Conservation (phyloP, 2,113 vertebrate species). For the Gobio gobio region DNA sequence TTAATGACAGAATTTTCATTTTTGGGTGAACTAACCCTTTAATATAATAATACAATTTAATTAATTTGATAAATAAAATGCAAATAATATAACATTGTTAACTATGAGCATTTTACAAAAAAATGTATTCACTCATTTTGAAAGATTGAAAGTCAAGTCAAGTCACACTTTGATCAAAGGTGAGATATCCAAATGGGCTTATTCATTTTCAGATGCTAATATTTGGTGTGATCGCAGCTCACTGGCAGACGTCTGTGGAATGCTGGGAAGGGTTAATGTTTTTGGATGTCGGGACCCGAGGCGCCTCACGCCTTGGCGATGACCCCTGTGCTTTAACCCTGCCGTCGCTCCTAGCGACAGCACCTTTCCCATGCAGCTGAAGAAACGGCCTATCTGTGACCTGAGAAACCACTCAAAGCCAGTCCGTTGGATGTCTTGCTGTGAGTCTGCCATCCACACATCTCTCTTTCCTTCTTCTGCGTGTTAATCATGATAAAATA, state of each 20-base stretch:
- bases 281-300: conserved; percentile 57
- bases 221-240: conserved; percentile 72
- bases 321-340: conserved; percentile 70
- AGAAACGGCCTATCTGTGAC: background rate
- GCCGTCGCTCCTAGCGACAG: conserved; percentile 38
- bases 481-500: background rate
- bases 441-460: background rate
- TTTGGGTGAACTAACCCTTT: too few species aligned
- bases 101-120: background rate
- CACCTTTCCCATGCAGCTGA: conserved; percentile 28
- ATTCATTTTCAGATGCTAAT: conserved; percentile 71
- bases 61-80: background rate
- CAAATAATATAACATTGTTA: background rate
- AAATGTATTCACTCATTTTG: background rate
- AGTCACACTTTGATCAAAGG: too few species aligned
- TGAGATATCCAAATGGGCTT: background rate
- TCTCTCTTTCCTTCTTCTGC: background rate
- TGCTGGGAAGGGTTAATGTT: conserved; percentile 63
- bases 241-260: conserved; percentile 64
- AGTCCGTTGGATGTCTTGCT: background rate
- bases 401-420: background rate
- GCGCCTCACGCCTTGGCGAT: conserved; percentile 62
- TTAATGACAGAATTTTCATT: too few species aligned
- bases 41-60: background rate
- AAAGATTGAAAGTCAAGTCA: too few species aligned